phyloP scores from a whole-genome alignment of 2,888 invertebrate genomes.

The Sarcophaga subvicina region DNA sequence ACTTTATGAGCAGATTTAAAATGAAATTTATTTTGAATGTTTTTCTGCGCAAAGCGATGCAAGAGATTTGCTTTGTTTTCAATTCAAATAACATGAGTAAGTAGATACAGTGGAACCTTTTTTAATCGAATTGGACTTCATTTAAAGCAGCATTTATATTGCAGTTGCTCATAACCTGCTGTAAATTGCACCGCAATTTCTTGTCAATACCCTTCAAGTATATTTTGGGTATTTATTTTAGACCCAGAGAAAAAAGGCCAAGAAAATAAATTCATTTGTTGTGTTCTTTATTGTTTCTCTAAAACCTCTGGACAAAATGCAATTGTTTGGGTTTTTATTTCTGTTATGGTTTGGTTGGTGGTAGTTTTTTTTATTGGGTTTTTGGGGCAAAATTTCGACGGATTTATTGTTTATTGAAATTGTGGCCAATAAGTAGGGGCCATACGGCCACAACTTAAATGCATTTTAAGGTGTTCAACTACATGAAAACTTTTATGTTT shows the following conservation, averaged over 20 bases:
- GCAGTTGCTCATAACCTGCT: neutral
- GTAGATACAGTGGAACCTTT: too few species aligned
- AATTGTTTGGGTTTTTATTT: slow-evolving; percentile 5
- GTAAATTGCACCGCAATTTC: slow-evolving; percentile 28
- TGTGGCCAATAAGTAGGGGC: slow-evolving; percentile 71
- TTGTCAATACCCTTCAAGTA: slow-evolving; percentile 57
- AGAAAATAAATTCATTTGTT: slow-evolving; percentile 36
- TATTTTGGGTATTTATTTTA: slow-evolving; percentile 50
- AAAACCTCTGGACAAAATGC: slow-evolving; percentile 5
- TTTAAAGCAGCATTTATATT: too few species aligned
- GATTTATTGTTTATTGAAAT: slow-evolving; percentile 81
- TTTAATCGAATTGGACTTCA: too few species aligned
- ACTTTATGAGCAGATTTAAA: slow-evolving; percentile 45
- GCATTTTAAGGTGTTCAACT: slow-evolving; percentile 50
- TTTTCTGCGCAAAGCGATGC: neutral
- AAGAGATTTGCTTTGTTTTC: neutral
- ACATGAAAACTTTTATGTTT: slow-evolving; percentile 78
- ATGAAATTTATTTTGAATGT: slow-evolving; percentile 36
- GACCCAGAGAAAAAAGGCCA: neutral
- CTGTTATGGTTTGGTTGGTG: neutral
- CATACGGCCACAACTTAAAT: slow-evolving; percentile 6
- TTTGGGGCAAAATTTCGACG: slow-evolving; percentile 71
- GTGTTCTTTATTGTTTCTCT: slow-evolving; percentile 42
- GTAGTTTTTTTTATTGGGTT: slow-evolving; percentile 10
- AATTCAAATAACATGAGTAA: too few species aligned